phyloP scores from a whole-genome alignment of 2,888 invertebrate species.

The Iphiclides podalirius region DNA sequence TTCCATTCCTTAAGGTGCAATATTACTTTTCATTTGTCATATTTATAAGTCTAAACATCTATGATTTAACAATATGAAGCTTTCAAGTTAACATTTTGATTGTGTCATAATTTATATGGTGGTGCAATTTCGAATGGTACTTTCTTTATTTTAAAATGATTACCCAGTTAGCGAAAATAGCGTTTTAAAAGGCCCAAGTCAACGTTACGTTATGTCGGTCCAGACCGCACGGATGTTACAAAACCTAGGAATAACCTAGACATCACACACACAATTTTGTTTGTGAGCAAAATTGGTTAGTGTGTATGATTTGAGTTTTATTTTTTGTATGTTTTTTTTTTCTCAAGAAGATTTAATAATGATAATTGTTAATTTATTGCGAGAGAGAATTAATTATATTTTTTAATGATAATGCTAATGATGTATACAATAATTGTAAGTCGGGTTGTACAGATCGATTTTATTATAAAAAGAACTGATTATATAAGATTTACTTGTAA shows the following conservation, averaged over 20 bases:
- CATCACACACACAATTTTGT: slow-evolving; percentile 21
- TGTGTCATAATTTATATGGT: no score
- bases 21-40: no score
- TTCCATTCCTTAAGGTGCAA: no score
- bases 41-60: no score
- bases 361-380: slow-evolving; percentile 12
- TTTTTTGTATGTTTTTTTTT: slow-evolving; percentile 3
- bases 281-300: slow-evolving; percentile 18
- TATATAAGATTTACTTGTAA: slow-evolving; percentile 21
- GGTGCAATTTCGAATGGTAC: no score
- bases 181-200: no score
- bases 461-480: slow-evolving; percentile 35
- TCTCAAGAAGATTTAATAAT: background rate
- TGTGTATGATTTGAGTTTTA: slow-evolving; percentile 16
- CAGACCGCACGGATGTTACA: slow-evolving; percentile 5
- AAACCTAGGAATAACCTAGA: slow-evolving; percentile 17
- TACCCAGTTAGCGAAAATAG: no score
- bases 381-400: slow-evolving; percentile 15
- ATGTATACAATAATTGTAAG: background rate
- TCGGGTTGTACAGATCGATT: slow-evolving; percentile 27
- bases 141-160: no score
- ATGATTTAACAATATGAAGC: no score
- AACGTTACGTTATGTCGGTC: no score
- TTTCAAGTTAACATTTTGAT: no score
- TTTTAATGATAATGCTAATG: slow-evolving; percentile 1